Base-by-base conservation (phyloP, 2,888 invertebrate species). In the Heliothis peltigera region DNA sequence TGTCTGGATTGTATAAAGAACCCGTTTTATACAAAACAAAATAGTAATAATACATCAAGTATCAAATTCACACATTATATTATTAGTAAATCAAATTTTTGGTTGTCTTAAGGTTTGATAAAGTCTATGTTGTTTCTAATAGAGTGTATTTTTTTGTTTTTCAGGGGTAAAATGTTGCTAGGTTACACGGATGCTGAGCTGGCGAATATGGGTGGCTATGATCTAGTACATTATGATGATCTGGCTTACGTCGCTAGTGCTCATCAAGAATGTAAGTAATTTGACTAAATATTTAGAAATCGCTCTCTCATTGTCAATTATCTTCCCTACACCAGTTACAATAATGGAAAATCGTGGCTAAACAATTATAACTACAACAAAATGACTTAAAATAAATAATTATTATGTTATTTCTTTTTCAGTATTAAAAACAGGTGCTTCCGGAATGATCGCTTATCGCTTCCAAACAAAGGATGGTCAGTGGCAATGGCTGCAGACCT, bases 391-490 rank as follows among this genome's bases (percentile, higher is more conserved):
- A n/a, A n/a, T n/a, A n/a, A n/a, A n/a, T n/a, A n/a, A n/a, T n/a
- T n/a, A n/a, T n/a, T n/a, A n/a, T n/a, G n/a, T 44, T 75, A 59
- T 64, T 69, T 66, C 71, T 66, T 15, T 95, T 96, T 3, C 95
- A 99, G 99, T 99, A 85, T 95, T 99, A 81, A 99, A 99, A 96
- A 99, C 99, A 56, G 99, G 99, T 80, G 99, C 99, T 84, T 99
- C 99, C 67, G 99, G 99, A 28, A 98, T 99, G 97, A 99, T 99
- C 86, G 99, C 99, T 67, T 99, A 99, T 92, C 97, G 99, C 89
- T 98, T 99, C 93, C 98, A 99, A 92, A 98, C 98, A 81, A 98
- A 99, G 91, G 98, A 98, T 75, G 97, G 97, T 7, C 97, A 98
- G 85, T 99, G 99, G 98, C 98, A 99, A 91, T 99, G 99, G 99